Evolutionary conservation across 2,888 invertebrate species (phyloP).

Genomic region (Thera britannica): DNA sequence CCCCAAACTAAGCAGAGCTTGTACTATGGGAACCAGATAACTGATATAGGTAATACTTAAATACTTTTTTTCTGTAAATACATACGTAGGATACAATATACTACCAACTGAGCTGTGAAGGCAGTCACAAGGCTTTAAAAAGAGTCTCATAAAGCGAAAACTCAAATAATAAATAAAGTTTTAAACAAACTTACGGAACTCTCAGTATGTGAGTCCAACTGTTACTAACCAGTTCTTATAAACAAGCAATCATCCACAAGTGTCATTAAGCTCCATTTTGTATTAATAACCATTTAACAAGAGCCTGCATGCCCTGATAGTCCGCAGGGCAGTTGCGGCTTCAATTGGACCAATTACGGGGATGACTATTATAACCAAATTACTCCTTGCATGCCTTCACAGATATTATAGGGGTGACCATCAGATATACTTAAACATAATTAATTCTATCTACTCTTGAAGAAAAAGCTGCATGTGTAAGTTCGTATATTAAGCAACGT

Average conservation of each 20-base stretch:
- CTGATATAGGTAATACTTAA: too few species aligned
- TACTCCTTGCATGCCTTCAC: conserved; percentile 13
- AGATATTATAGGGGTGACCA: conserved; percentile 6
- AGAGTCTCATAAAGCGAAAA: too few species aligned
- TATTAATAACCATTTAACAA: conserved; percentile 19
- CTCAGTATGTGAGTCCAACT: background rate
- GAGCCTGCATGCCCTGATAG: conserved; percentile 20
- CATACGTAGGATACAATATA: too few species aligned
- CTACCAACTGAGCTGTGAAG: too few species aligned
- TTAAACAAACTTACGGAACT: background rate
- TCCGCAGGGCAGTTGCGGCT: conserved; percentile 12
- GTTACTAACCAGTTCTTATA: background rate
- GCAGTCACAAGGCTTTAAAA: too few species aligned
- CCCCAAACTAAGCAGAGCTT: too few species aligned
- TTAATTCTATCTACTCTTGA: background rate
- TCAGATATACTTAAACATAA: background rate
- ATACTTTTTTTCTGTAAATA: too few species aligned
- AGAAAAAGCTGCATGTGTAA: too few species aligned
- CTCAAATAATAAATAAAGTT: background rate
- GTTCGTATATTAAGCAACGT: too few species aligned
- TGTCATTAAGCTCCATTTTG: conserved; percentile 15
- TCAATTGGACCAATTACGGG: conserved; percentile 17
- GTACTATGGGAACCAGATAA: too few species aligned
- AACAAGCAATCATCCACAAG: background rate
- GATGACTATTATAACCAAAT: conserved; percentile 16